A percentile compares a stretch with the other conserved stretches of the same genome.
phyloP scores from a whole-genome alignment of 2,113 vertebrate species.

The Illadopsis cleaveri region DNA sequence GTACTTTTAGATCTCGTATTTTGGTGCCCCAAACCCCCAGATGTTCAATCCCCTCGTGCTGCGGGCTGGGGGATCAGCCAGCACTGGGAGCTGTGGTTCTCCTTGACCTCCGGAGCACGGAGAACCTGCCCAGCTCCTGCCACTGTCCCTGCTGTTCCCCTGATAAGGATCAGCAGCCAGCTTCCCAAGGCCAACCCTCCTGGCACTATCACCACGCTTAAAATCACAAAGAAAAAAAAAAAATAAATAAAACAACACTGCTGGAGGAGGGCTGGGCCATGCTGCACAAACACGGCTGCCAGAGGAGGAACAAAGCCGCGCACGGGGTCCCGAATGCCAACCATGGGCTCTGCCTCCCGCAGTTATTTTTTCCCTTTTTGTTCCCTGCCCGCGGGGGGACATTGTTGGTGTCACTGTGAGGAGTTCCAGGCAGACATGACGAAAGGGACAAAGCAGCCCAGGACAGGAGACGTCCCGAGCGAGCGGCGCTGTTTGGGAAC shows the following conservation, averaged over 20 bases:
- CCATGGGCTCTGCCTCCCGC: conserved; percentile 28
- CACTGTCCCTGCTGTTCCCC: background rate
- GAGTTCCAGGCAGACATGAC: conserved; percentile 50
- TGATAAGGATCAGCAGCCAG: background rate
- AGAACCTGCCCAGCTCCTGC: background rate
- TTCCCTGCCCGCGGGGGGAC: background rate
- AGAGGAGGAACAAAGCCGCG: background rate
- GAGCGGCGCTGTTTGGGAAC: background rate
- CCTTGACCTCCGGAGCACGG: background rate
- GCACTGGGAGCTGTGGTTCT: fast-evolving
- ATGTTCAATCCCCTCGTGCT: fast-evolving
- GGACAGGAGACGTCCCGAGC: conserved; percentile 11
- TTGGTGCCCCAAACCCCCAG: background rate
- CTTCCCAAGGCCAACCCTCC: background rate
- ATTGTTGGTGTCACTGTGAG: background rate
- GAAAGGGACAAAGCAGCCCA: conserved; percentile 46
- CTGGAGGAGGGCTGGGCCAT: background rate
- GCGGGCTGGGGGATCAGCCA: background rate
- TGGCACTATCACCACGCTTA: background rate
- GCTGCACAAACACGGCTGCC: conserved; percentile 18
- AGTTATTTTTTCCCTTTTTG: conserved; percentile 45
- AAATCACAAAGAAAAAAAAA: background rate
- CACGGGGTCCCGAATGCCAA: background rate
- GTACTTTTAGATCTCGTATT: background rate
- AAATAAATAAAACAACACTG: background rate